These are phyloP conservation scores for Sminthurides aquaticus DNA, from an alignment of 2,888 invertebrate genomes.

Conservation along the genomic window DNA sequence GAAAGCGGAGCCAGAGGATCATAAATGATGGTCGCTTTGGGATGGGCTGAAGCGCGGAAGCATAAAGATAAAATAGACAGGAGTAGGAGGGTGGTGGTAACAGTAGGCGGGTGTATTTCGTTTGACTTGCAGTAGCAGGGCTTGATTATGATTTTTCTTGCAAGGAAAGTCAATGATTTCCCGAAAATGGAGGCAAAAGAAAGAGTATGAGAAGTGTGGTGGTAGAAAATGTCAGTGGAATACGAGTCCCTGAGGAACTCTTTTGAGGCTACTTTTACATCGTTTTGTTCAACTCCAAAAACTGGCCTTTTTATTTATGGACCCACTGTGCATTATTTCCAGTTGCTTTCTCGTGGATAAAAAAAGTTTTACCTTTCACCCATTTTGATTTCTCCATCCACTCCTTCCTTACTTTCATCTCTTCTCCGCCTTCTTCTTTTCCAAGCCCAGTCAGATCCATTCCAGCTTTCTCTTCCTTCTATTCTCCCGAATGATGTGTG, in stretches of 20 bases:
- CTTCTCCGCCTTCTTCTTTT: slow-evolving; percentile 3
- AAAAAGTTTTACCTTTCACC: slow-evolving; percentile 35
- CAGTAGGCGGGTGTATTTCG: not conserved
- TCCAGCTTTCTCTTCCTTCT: too few species aligned
- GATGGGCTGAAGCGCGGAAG: slow-evolving; percentile 20
- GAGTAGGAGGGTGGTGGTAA: slow-evolving; percentile 3
- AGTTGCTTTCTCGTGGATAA: slow-evolving; percentile 29
- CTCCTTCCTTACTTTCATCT: not conserved
- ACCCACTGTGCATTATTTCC: slow-evolving; percentile 40
- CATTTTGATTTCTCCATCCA: slow-evolving; percentile 30
- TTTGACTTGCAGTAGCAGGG: too few species aligned
- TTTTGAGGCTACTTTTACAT: slow-evolving; percentile 40
- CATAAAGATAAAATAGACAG: slow-evolving; percentile 21
- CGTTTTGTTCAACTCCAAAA: slow-evolving; percentile 33
- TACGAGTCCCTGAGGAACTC: slow-evolving; percentile 37
- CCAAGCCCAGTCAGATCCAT: too few species aligned
- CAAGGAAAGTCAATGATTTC: not conserved
- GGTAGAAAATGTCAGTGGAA: slow-evolving; percentile 21
- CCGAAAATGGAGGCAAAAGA: not conserved
- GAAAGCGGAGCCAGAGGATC: slow-evolving; percentile 4
- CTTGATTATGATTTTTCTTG: too few species aligned
- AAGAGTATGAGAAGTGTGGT: slow-evolving; percentile 6
- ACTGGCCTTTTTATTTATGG: slow-evolving; percentile 38
- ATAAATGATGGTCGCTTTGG: slow-evolving; percentile 25
- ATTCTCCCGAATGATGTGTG: too few species aligned